These are phyloP conservation scores for Rhopalosiphum padi DNA, from an alignment of 1,140 invertebrate genomes.

Conservation along the genomic window DNA sequence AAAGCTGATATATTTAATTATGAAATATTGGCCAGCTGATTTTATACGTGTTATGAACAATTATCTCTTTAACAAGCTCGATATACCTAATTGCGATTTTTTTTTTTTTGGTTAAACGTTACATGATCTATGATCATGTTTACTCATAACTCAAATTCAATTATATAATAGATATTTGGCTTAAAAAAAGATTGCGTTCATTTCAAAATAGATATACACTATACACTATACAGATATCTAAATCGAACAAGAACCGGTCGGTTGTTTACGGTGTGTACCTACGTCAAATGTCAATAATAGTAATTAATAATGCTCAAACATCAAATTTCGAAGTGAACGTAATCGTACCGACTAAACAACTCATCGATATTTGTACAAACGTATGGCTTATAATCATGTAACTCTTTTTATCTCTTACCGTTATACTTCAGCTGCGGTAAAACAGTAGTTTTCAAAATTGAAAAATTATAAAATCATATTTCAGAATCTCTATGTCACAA, in stretches of 20 bases:
- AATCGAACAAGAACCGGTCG: background rate
- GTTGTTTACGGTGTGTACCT: background rate
- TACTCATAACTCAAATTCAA: too few relatives aligned
- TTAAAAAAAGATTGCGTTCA: background rate
- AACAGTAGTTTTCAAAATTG: too few relatives aligned
- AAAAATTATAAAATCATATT: too few relatives aligned
- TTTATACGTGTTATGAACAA: background rate
- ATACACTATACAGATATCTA: background rate
- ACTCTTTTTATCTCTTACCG: too few relatives aligned
- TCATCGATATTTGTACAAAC: too few relatives aligned
- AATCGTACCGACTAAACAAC: too few relatives aligned
- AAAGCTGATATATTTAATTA: conserved; percentile 21
- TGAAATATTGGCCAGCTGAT: background rate
- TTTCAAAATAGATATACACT: background rate
- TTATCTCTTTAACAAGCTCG: background rate
- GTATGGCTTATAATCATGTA: too few relatives aligned
- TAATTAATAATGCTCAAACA: background rate
- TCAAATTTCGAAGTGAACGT: too few relatives aligned
- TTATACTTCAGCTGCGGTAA: too few relatives aligned
- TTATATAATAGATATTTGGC: background rate
- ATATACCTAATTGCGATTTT: background rate
- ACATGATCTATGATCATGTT: background rate
- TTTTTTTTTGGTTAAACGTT: background rate
- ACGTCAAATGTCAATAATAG: background rate
- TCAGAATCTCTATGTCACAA: too few relatives aligned